Conservation (phyloP, 2,797 vertebrate species). For the Lutjanus campechanus region DNA sequence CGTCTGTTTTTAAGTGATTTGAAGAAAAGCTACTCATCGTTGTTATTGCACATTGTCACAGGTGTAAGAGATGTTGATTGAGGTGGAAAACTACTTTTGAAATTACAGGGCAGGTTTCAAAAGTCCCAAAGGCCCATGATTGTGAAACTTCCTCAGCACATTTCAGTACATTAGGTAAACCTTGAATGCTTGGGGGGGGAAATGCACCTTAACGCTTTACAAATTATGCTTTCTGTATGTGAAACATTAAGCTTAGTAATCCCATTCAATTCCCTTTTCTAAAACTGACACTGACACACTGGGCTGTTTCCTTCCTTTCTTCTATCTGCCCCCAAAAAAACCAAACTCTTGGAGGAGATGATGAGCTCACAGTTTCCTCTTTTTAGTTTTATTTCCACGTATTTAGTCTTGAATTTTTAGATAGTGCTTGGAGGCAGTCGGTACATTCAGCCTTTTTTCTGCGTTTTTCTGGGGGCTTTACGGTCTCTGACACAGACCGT, state of each 20-base stretch:
- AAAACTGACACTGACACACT: background rate
- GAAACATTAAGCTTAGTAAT: background rate
- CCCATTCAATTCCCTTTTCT: background rate
- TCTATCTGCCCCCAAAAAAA: background rate
- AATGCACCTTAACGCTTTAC: background rate
- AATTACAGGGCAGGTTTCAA: slow-evolving; percentile 38
- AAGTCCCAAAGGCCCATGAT: slow-evolving; percentile 24
- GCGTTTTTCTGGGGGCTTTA: background rate
- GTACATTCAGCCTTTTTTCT: background rate
- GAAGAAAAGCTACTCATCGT: background rate
- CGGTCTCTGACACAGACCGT: background rate
- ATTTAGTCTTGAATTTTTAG: background rate
- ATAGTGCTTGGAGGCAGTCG: background rate
- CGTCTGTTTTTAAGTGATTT: background rate
- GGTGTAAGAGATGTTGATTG: background rate
- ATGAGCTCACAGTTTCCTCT: background rate
- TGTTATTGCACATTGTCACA: background rate
- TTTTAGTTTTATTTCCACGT: background rate
- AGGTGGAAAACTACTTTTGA: slow-evolving; percentile 8
- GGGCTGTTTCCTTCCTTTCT: background rate
- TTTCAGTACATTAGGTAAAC: slow-evolving; percentile 18
- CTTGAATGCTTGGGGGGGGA: background rate
- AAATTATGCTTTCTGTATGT: background rate
- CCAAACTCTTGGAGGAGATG: background rate
- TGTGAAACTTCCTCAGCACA: slow-evolving; percentile 49